Percentiles rank a stretch among this genome's conserved stretches.
Evolutionary conservation across 2,113 vertebrate species (phyloP).

Genomic region (Gnathonemus longibarbis): DNA sequence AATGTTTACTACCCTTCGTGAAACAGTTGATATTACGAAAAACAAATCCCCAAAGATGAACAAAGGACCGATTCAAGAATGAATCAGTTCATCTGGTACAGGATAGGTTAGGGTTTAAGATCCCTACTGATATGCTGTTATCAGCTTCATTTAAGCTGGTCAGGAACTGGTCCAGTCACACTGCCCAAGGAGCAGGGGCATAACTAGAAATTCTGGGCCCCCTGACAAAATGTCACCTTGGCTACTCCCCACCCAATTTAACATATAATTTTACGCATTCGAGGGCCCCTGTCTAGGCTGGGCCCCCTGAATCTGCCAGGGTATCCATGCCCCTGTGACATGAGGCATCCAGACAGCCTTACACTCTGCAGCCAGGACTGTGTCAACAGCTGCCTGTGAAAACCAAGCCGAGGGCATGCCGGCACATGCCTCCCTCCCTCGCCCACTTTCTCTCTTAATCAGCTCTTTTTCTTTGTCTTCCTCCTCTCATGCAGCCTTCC

Average conservation of each 20-base stretch:
- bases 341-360: slow-evolving; percentile 37
- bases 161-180: neutral
- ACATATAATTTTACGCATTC: neutral
- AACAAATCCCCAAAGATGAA: neutral
- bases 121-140: neutral
- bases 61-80: neutral
- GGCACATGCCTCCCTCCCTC: slow-evolving; percentile 18
- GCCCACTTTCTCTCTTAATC: neutral
- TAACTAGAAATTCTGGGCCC: neutral
- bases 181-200: slow-evolving; percentile 17
- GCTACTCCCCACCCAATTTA: neutral
- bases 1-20: neutral
- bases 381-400: slow-evolving; percentile 32
- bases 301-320: neutral
- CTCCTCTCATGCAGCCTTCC: neutral
- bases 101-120: neutral
- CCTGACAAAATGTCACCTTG: neutral
- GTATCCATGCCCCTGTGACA: neutral
- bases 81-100: neutral
- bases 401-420: slow-evolving; percentile 28
- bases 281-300: neutral
- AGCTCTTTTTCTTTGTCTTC: neutral
- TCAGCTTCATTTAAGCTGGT: neutral
- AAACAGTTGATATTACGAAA: neutral
- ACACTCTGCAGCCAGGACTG: slow-evolving; percentile 18